phyloP scores from a whole-genome alignment of 2,888 invertebrate species.

The Drosophila niveifrons region DNA sequence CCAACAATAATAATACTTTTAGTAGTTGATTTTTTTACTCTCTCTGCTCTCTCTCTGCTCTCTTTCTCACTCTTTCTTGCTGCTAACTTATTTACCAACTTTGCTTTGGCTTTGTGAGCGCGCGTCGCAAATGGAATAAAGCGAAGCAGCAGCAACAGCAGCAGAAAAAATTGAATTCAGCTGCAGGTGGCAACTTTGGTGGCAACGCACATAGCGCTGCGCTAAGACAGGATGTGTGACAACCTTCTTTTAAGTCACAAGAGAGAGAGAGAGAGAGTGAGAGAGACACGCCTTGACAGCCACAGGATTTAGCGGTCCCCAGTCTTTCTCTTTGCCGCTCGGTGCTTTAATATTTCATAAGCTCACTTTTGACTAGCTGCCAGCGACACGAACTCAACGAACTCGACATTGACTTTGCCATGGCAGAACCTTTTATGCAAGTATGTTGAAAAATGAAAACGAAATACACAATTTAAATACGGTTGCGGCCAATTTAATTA shows the following conservation, averaged over 20 bases:
- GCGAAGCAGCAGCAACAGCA: constrained; percentile 26
- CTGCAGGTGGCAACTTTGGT: constrained; percentile 56
- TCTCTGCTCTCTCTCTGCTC: neutral
- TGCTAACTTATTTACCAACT: constrained; percentile 55
- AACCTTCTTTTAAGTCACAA: constrained; percentile 55
- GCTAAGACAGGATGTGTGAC: constrained; percentile 68
- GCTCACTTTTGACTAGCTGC: constrained; percentile 49
- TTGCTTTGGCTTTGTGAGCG: constrained; percentile 36
- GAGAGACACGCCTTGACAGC: constrained; percentile 58
- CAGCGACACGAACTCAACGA: neutral
- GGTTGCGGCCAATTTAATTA: constrained; percentile 38
- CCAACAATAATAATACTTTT: constrained; percentile 69
- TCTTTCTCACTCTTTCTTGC: constrained; percentile 1
- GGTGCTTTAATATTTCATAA: constrained; percentile 71
- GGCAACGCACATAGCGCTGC: constrained; percentile 3
- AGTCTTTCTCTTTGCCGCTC: constrained; percentile 19
- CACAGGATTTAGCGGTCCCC: constrained; percentile 69
- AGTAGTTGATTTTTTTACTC: constrained; percentile 49
- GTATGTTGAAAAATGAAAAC: neutral
- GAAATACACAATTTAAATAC: constrained; percentile 18
- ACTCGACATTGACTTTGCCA: constrained; percentile 39
- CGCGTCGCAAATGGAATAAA: constrained; percentile 50
- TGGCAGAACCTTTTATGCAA: constrained; percentile 5
- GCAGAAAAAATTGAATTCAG: constrained; percentile 70
- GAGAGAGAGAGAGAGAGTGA: no score